Evolutionary conservation across 2,888 invertebrate genomes (phyloP), one percentile per base, ranked within the genome.

Genomic region (Odontomyia ornata): DNA sequence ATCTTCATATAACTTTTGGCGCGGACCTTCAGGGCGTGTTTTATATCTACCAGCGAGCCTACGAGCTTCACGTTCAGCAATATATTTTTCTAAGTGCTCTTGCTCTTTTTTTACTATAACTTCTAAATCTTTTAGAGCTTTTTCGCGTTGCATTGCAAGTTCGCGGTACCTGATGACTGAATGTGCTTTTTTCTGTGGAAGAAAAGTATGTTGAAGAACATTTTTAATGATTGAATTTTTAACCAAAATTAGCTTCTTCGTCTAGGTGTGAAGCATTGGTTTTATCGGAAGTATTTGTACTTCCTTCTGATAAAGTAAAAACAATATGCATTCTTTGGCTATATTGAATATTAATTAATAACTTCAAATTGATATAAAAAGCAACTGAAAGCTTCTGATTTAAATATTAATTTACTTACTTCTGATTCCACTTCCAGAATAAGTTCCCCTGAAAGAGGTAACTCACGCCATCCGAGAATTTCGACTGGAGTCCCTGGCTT

Each of bases 381-480:
- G n/a, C n/a, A n/a, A n/a, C n/a, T n/a, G n/a, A n/a, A n/a, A n/a
- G n/a, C n/a, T n/a, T n/a, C n/a, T n/a, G n/a, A n/a, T n/a, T n/a
- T n/a, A 36, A 9, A 36, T 36, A 36, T 36, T 36, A 3, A 9
- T 5, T 5, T 36, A 36, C 36, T 52, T 9, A 92, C 92, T 90
- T 95, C 95, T 1, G 89, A 90, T 79, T 90, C 90, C 1, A 97
- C 96, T 88, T 98, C 93, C 5, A 97, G 86, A 46, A 98, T 92
- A 73, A 91, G 88, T 81, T 98, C 97, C 0, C 99, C 99, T 13
- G 97, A 95, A 0, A 91, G 85, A 0, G 99, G 99, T 80, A 98
- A 83, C 80, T 93, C 93, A 80, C 91, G 90, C 99, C 99, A 99
- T 2, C 99, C 99, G 69, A 94, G 89, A 71, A 98, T 91, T 84